Percentiles rank a stretch among this genome's conserved stretches.
These are phyloP conservation scores for Tangachromis dhanisi DNA, from an alignment of 2,113 vertebrate genomes.

Conservation along the genomic window DNA sequence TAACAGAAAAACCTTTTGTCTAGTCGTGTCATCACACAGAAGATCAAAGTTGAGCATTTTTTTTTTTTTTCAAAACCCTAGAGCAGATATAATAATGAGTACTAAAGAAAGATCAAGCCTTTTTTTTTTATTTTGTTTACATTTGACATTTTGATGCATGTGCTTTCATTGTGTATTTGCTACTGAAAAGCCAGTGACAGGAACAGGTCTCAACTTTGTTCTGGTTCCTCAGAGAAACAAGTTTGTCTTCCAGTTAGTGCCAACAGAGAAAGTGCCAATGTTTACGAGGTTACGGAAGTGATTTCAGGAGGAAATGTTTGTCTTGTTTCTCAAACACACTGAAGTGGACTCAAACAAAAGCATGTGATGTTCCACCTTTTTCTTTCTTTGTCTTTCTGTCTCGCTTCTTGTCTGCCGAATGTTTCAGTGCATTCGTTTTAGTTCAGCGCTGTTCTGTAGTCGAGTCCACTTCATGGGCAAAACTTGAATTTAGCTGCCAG, in stretches of 20 bases:
- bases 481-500: conserved; percentile 29
- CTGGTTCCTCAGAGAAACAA: background rate
- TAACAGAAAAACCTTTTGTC: background rate
- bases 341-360: background rate
- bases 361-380: background rate
- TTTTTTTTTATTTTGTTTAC: background rate
- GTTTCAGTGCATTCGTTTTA: background rate
- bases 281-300: background rate
- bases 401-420: background rate
- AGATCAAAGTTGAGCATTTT: background rate
- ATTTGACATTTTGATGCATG: conserved; percentile 1
- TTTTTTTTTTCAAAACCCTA: background rate
- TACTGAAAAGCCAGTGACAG: background rate
- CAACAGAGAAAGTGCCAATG: conserved; percentile 26
- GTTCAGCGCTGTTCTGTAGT: background rate
- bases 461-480: background rate
- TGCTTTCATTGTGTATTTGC: background rate
- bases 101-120: background rate
- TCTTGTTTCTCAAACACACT: background rate
- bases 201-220: background rate
- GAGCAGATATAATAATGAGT: background rate
- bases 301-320: background rate
- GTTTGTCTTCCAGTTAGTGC: conserved; percentile 52
- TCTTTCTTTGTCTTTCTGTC: background rate
- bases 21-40: background rate